phyloP scores from a whole-genome alignment of 2,888 invertebrate genomes.

The Drosophila anceps region DNA sequence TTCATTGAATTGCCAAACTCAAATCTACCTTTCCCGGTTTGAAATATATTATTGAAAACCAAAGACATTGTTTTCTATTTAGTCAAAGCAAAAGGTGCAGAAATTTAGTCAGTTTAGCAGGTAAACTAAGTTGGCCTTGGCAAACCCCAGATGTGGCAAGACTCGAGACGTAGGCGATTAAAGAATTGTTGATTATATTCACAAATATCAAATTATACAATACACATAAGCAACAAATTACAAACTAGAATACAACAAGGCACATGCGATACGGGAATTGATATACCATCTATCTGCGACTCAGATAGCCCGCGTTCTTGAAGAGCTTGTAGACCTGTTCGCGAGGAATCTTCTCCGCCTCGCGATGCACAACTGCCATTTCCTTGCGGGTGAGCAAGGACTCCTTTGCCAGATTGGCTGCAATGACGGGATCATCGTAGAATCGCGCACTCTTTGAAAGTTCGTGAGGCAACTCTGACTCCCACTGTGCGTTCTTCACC shows the following conservation, averaged over 20 bases:
- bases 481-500: constrained; percentile 89
- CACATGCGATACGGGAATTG: constrained; percentile 63
- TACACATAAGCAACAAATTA: constrained; percentile 61
- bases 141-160: background rate
- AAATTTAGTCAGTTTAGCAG: background rate
- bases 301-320: constrained; percentile 89
- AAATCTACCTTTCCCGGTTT: background rate
- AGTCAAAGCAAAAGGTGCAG: background rate
- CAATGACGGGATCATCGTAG: constrained; percentile 91
- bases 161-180: background rate
- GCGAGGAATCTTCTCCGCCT: constrained; percentile 92
- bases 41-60: background rate
- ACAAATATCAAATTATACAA: constrained; percentile 1
- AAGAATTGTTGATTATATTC: constrained; percentile 6
- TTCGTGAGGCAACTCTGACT: constrained; percentile 90
- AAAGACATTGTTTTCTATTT: background rate
- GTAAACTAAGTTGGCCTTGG: background rate
- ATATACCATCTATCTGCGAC: constrained; percentile 67
- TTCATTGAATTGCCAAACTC: background rate
- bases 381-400: constrained; percentile 92
- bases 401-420: constrained; percentile 90
- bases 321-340: constrained; percentile 91
- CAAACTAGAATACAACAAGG: constrained; percentile 73
- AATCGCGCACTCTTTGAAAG: constrained; percentile 87
- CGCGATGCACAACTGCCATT: constrained; percentile 91